A percentile compares a stretch with the other conserved stretches of the same genome.
Evolutionary conservation across 2,797 vertebrate genomes (phyloP).

Genomic region (Chelmon rostratus): DNA sequence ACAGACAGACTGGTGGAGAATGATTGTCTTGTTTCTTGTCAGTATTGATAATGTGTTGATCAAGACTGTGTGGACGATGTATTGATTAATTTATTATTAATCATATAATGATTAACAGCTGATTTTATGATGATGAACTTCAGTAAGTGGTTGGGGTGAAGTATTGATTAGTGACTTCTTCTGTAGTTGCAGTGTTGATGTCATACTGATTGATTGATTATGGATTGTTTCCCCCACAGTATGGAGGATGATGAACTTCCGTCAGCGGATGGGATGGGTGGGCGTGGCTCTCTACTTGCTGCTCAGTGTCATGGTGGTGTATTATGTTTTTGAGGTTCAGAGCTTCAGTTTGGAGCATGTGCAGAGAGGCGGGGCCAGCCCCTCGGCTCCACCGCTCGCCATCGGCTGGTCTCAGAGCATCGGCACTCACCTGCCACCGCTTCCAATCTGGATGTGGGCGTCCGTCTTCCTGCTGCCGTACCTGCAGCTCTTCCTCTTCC

Average conservation of each 20-base stretch:
- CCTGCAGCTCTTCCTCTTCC: conserved; percentile 96
- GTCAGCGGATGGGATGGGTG: conserved; percentile 98
- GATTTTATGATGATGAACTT: not conserved
- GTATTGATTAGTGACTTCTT: not conserved
- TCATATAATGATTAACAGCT: not conserved
- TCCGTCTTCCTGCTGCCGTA: conserved; percentile 93
- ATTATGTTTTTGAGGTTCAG: conserved; percentile 96
- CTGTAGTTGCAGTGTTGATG: not conserved
- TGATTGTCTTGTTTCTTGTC: not conserved
- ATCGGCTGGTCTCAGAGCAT: conserved; percentile 89
- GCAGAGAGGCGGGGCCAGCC: conserved; percentile 79
- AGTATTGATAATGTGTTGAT: not conserved
- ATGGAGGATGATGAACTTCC: conserved; percentile 99
- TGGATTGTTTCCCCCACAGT: conserved; percentile 71
- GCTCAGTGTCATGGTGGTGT: conserved; percentile 89
- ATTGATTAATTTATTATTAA: not conserved
- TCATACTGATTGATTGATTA: not conserved
- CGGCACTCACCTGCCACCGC: conserved; percentile 87
- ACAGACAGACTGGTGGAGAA: not conserved
- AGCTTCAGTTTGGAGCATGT: conserved; percentile 91
- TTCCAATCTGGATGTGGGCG: conserved; percentile 95
- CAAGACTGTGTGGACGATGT: not conserved
- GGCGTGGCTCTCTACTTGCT: conserved; percentile 92
- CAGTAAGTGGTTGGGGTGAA: not conserved
- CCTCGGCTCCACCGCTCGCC: conserved; percentile 68